Conservation (phyloP, 53 echinoderm and acorn worm genomes). For the Zoroaster sp. region DNA sequence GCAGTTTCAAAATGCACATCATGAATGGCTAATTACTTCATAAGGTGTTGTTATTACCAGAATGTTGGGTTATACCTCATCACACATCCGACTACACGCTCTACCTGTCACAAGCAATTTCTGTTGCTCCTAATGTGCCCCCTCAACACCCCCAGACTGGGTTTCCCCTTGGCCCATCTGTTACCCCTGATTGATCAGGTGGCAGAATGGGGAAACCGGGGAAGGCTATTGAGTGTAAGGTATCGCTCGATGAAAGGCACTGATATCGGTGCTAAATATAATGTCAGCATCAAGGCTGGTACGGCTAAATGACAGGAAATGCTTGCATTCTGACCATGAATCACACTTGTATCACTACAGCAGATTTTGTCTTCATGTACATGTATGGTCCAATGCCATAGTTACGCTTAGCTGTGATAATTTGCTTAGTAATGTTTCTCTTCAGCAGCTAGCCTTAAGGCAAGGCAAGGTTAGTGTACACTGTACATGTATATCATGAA, state of each 20-base stretch:
- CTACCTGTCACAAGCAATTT: slow-evolving; percentile 34
- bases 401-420: not conserved
- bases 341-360: not conserved
- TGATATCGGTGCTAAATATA: not conserved
- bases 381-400: not conserved
- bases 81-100: not conserved
- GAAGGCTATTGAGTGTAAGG: not conserved
- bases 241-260: slow-evolving; percentile 14
- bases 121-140: not conserved
- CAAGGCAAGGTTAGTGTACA: too few relatives aligned
- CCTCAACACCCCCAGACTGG: not conserved
- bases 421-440: not conserved
- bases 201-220: not conserved
- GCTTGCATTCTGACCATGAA: not conserved
- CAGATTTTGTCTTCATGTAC: not conserved
- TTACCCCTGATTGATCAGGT: slow-evolving; percentile 12
- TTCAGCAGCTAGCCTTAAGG: not conserved
- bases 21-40: not conserved
- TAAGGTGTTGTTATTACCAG: not conserved
- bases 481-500: too few relatives aligned
- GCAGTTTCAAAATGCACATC: not conserved
- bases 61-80: not conserved
- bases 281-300: not conserved
- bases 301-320: slow-evolving; percentile 1
- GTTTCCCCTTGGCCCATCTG: not conserved